phyloP scores from a whole-genome alignment of 2,797 vertebrate genomes.

The Carcharodon carcharias region DNA sequence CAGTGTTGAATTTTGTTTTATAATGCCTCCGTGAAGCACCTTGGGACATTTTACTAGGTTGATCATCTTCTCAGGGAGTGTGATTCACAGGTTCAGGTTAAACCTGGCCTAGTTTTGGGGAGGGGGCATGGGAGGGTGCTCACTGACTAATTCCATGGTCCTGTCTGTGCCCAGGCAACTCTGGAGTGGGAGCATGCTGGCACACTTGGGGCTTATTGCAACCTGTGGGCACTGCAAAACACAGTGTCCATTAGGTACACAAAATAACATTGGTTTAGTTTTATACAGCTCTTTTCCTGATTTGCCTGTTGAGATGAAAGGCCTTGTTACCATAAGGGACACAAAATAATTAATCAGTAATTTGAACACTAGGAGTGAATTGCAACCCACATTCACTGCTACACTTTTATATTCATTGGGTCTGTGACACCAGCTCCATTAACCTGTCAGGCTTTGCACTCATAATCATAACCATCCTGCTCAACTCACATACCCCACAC shows the following conservation, averaged over 20 bases:
- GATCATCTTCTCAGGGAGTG: neutral
- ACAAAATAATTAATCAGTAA: neutral
- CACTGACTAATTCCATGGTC: neutral
- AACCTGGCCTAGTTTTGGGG: too few relatives aligned
- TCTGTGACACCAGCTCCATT: neutral
- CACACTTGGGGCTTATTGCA: neutral
- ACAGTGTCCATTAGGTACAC: neutral
- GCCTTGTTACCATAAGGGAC: neutral
- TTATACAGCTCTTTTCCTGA: neutral
- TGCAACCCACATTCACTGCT: neutral
- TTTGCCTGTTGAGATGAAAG: neutral
- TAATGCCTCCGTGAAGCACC: neutral
- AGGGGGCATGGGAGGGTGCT: neutral
- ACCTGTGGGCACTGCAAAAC: neutral
- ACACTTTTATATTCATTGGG: neutral
- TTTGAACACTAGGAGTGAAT: neutral
- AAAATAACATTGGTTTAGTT: neutral
- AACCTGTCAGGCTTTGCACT: neutral
- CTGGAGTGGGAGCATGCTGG: too few relatives aligned
- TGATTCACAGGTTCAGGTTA: neutral
- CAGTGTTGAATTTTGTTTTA: neutral
- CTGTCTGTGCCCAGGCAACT: neutral
- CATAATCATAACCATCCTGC: neutral
- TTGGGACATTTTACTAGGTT: neutral
- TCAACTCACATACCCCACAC: neutral